phyloP scores from a whole-genome alignment of 1,140 invertebrate genomes.

The Hetaerina americana region DNA sequence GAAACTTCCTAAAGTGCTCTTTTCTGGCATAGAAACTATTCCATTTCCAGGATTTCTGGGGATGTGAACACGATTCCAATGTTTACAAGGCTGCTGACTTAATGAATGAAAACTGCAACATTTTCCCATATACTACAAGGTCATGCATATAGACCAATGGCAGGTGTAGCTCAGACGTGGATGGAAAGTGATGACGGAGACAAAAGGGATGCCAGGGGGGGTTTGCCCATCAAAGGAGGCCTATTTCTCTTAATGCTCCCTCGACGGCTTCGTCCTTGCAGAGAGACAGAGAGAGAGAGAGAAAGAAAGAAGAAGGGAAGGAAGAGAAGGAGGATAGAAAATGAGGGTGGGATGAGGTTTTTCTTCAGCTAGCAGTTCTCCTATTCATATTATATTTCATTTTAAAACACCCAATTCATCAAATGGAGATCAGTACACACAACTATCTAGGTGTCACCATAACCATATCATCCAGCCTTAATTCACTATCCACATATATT shows the following conservation, averaged over 20 bases:
- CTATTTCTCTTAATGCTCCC: conserved; percentile 67
- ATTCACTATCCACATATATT: too few relatives aligned
- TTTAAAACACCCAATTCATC: too few relatives aligned
- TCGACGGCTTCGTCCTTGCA: conserved; percentile 66
- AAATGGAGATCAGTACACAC: too few relatives aligned
- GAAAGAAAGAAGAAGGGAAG: background rate
- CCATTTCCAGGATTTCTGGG: too few relatives aligned
- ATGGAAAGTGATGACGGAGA: background rate
- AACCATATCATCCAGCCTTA: too few relatives aligned
- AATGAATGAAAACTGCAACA: background rate
- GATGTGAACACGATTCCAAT: too few relatives aligned
- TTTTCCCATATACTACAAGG: background rate
- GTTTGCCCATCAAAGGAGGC: conserved; percentile 47
- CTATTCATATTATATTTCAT: too few relatives aligned
- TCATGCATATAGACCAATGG: background rate
- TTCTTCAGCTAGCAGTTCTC: background rate
- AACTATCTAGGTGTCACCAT: too few relatives aligned
- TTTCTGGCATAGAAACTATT: too few relatives aligned
- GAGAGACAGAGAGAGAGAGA: background rate
- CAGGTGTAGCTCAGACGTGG: background rate
- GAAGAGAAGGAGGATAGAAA: background rate
- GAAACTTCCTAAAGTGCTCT: background rate
- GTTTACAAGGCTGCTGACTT: background rate
- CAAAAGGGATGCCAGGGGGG: background rate
- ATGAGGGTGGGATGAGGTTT: background rate